These are phyloP conservation scores for Tigriopus japonicus DNA, from an alignment of 1,140 invertebrate genomes.

Conservation along the genomic window DNA sequence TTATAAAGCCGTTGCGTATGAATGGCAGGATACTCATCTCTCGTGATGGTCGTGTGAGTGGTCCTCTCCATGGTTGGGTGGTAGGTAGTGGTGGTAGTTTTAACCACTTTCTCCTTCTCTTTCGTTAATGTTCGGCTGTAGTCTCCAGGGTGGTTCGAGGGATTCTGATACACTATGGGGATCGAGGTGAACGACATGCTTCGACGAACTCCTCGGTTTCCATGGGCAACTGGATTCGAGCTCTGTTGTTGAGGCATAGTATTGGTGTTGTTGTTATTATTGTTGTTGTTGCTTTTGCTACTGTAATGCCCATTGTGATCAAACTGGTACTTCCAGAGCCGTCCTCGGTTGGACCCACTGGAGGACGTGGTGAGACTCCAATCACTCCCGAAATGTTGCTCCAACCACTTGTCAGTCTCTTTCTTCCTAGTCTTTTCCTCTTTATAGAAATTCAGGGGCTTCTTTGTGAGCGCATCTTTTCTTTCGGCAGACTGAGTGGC, in stretches of 20 bases:
- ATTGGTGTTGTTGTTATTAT: not conserved
- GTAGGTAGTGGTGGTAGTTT: not conserved
- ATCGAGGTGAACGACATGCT: constrained; percentile 10
- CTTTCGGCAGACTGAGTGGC: constrained; percentile 32
- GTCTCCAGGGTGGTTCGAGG: not conserved
- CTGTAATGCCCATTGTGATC: not conserved
- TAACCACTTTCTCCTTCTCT: not conserved
- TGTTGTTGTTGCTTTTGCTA: not conserved
- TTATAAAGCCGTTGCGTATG: not conserved
- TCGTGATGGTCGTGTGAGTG: not conserved
- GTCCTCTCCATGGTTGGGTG: not conserved
- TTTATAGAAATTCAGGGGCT: constrained; percentile 56
- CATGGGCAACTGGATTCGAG: not conserved
- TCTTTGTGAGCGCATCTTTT: constrained; percentile 55
- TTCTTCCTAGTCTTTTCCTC: constrained; percentile 71
- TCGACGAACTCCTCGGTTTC: not conserved
- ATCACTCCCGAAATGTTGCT: constrained; percentile 66
- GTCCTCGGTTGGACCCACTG: not conserved
- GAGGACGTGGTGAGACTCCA: constrained; percentile 14
- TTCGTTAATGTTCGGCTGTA: too few species aligned
- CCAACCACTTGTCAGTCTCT: constrained; percentile 71
- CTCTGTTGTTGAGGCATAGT: not conserved
- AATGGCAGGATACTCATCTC: not conserved
- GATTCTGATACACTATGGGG: not conserved
- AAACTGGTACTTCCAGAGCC: not conserved